Evolutionary conservation across 2,797 vertebrate genomes (phyloP).

Genomic region (Denticeps clupeoides): DNA sequence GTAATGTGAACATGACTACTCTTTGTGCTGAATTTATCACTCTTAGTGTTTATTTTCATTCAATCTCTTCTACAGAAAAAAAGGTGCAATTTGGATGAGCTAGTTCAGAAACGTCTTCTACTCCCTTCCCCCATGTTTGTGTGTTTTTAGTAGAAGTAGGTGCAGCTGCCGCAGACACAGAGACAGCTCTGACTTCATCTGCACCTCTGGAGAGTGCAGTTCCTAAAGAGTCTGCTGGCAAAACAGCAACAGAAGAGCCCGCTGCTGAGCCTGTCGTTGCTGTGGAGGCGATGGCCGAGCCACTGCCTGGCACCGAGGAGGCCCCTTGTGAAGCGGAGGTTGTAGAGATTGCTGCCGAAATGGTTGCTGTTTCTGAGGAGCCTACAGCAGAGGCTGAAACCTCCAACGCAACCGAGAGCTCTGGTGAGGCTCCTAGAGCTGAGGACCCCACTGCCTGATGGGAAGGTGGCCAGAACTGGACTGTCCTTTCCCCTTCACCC

Average conservation of each 20-base stretch:
- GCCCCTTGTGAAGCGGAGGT: constrained; percentile 21
- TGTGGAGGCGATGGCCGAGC: not conserved
- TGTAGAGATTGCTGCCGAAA: not conserved
- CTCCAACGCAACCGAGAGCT: not conserved
- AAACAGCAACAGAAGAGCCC: not conserved
- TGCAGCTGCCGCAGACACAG: not conserved
- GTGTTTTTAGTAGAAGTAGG: not conserved
- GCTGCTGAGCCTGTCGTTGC: constrained; percentile 10
- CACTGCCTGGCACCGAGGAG: constrained; percentile 7
- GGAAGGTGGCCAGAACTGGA: constrained; percentile 19
- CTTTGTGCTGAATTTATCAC: too few species aligned
- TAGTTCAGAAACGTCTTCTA: not conserved
- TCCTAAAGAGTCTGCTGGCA: not conserved
- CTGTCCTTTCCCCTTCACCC: constrained; percentile 14
- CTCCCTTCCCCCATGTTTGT: constrained; percentile 5
- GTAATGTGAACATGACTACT: too few species aligned
- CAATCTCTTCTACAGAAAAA: too few species aligned
- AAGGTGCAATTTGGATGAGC: too few species aligned
- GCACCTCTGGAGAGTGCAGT: not conserved
- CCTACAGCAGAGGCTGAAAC: not conserved
- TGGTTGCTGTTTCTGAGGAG: not conserved
- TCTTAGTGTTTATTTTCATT: too few species aligned
- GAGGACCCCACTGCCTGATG: constrained; percentile 26
- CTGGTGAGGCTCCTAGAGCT: constrained; percentile 26
- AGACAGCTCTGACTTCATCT: not conserved